These are phyloP conservation scores for Thaumatotibia leucotreta DNA, from an alignment of 1,140 invertebrate genomes.

Conservation along the genomic window DNA sequence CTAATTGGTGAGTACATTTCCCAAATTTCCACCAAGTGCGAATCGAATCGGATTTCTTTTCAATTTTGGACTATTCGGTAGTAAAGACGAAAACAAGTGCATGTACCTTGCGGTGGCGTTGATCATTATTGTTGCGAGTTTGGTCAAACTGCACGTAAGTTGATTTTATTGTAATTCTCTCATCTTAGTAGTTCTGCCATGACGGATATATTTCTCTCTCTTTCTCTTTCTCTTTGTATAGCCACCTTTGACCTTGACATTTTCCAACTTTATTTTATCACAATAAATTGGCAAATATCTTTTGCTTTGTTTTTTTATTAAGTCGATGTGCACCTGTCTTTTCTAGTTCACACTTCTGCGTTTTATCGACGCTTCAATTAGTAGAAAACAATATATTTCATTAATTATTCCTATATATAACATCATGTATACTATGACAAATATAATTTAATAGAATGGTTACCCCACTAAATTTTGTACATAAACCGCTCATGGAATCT, in stretches of 20 bases:
- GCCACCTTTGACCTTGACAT: not conserved
- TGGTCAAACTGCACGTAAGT: slow-evolving; percentile 68
- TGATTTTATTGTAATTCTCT: slow-evolving; percentile 28
- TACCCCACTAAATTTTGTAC: no score
- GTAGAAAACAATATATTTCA: no score
- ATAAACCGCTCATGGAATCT: no score
- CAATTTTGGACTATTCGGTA: not conserved
- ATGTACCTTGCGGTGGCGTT: slow-evolving; percentile 72
- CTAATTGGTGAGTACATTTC: slow-evolving; percentile 52
- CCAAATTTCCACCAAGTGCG: slow-evolving; percentile 16
- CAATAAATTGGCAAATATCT: not conserved
- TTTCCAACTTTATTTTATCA: not conserved
- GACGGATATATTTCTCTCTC: not conserved
- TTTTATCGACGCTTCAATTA: no score
- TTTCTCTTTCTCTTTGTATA: not conserved
- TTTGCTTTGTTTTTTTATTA: not conserved
- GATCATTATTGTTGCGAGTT: slow-evolving; percentile 68
- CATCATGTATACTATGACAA: no score
- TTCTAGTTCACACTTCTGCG: no score
- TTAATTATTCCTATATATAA: no score
- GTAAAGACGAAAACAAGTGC: slow-evolving; percentile 43
- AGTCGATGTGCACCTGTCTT: no score
- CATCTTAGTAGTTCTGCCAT: not conserved
- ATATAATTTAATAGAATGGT: no score
- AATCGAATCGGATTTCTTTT: not conserved